These are phyloP conservation scores for Cepaea hortensis DNA, from an alignment of 2,888 invertebrate species.

Conservation along the genomic window DNA sequence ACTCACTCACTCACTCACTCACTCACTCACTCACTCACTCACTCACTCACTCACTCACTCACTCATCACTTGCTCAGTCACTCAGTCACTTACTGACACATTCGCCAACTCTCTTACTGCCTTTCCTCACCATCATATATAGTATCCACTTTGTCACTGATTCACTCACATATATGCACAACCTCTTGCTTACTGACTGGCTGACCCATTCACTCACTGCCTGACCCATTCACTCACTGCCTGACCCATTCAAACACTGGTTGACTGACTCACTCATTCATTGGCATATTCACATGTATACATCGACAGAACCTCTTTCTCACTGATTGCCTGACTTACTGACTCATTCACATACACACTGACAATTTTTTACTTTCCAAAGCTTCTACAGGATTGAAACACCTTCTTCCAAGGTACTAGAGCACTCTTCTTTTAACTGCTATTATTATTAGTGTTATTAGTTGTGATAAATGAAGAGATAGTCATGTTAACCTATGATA, in stretches of 20 bases:
- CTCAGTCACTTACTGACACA: conserved; percentile 5
- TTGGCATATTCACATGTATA: background rate
- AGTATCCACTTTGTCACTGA: background rate
- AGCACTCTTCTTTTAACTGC: too few species aligned
- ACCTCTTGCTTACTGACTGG: background rate
- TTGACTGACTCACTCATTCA: background rate
- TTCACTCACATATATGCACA: background rate
- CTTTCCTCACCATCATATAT: too few species aligned
- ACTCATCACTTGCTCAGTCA: background rate
- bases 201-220: background rate
- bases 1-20: background rate
- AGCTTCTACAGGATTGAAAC: too few species aligned
- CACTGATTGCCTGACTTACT: background rate
- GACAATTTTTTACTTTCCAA: background rate
- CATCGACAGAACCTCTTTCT: background rate
- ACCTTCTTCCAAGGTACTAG: too few species aligned
- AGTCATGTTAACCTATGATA: too few species aligned
- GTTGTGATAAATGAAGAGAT: too few species aligned
- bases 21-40: conserved; percentile 39
- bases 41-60: conserved; percentile 35
- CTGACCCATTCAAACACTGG: background rate
- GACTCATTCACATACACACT: background rate
- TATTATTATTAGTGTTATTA: too few species aligned
- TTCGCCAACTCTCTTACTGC: conserved; percentile 3
- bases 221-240: background rate